Percentiles rank a stretch among this genome's conserved stretches.
Evolutionary conservation across 2,888 invertebrate species (phyloP).

Genomic region (Yponomeuta evonymella): DNA sequence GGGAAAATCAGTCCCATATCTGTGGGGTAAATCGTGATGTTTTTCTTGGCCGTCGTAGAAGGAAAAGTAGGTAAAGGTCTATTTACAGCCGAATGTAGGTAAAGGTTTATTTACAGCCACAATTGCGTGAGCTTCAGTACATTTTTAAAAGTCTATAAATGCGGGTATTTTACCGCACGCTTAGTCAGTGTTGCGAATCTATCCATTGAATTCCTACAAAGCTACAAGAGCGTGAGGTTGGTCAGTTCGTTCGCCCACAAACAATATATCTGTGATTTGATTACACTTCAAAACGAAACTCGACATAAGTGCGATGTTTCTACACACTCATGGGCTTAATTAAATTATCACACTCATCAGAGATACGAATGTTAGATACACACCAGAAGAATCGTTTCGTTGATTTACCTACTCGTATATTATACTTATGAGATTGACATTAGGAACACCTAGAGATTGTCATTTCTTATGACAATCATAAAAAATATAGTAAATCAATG

Average conservation of each 20-base stretch:
- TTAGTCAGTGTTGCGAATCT: not conserved
- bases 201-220: not conserved
- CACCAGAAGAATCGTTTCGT: not conserved
- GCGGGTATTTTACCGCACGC: too few relatives aligned
- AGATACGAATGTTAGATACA: not conserved
- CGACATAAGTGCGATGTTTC: not conserved
- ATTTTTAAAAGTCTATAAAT: not conserved
- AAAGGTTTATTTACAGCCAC: too few relatives aligned
- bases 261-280: conserved; percentile 19
- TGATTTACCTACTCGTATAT: not conserved
- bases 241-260: not conserved
- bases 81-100: too few relatives aligned
- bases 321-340: not conserved
- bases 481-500: too few relatives aligned
- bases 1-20: too few relatives aligned
- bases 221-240: not conserved
- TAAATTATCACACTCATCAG: not conserved
- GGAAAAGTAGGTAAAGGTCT: too few relatives aligned
- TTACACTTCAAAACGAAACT: conserved; percentile 10
- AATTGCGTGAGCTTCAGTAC: too few relatives aligned
- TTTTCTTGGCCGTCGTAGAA: too few relatives aligned
- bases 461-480: too few relatives aligned
- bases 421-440: too few relatives aligned
- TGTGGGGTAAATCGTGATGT: too few relatives aligned
- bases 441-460: too few relatives aligned